Evolutionary conservation across 1,140 invertebrate species (phyloP).

Genomic region (Cotesia vestalis): DNA sequence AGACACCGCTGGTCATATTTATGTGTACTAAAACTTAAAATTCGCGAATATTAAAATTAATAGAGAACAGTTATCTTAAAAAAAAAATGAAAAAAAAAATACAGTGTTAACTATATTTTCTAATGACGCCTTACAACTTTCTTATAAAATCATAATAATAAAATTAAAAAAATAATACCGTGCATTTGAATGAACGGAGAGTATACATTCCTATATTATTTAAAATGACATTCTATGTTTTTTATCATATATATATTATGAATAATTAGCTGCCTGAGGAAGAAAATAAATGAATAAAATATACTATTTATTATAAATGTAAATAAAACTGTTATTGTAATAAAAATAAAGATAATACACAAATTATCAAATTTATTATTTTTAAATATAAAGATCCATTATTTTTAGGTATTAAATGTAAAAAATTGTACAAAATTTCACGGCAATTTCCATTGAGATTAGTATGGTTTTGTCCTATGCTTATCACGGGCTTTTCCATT

Average conservation of each 20-base stretch:
- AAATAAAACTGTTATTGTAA: slow-evolving; percentile 61
- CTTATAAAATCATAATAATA: slow-evolving; percentile 13
- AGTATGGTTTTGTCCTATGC: slow-evolving; percentile 36
- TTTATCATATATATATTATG: slow-evolving; percentile 42
- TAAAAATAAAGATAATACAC: slow-evolving; percentile 51
- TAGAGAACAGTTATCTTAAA: slow-evolving; percentile 4
- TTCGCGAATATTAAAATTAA: too few relatives aligned
- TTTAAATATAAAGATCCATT: slow-evolving; percentile 4
- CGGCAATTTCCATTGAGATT: neutral
- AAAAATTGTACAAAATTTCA: slow-evolving; percentile 17
- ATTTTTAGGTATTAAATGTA: neutral
- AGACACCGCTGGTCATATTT: too few relatives aligned
- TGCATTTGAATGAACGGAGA: too few relatives aligned
- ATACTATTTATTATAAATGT: slow-evolving; percentile 62
- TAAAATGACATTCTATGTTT: slow-evolving; percentile 47
- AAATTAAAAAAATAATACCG: neutral
- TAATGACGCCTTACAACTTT: slow-evolving; percentile 39
- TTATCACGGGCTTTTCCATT: slow-evolving; percentile 55
- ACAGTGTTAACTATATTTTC: slow-evolving; percentile 37
- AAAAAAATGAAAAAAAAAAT: neutral
- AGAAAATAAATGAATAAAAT: slow-evolving; percentile 37
- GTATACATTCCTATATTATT: slow-evolving; percentile 36
- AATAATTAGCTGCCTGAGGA: slow-evolving; percentile 53
- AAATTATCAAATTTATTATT: slow-evolving; percentile 23
- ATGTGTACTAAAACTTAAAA: too few relatives aligned